These are phyloP conservation scores for Cynopterus brachyotis DNA, from an alignment of 2,113 vertebrate genomes.

Conservation along the genomic window DNA sequence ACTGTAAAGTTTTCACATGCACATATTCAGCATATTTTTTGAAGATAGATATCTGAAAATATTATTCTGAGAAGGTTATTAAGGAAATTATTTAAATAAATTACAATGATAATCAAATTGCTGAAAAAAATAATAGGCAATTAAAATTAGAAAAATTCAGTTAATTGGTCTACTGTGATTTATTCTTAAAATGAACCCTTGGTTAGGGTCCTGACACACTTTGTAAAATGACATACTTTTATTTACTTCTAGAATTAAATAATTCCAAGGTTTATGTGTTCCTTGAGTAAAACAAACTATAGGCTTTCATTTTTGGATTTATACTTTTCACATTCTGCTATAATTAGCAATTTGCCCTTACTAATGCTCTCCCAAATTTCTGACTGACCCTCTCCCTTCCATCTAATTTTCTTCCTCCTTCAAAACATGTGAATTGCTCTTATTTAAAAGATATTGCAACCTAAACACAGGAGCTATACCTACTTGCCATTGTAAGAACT, in stretches of 20 bases:
- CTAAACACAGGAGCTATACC: neutral
- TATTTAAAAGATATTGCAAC: neutral
- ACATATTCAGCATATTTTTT: neutral
- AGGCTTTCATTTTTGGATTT: neutral
- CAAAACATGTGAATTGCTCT: neutral
- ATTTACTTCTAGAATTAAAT: neutral
- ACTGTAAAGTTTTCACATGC: neutral
- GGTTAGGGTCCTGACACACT: neutral
- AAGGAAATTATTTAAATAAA: slow-evolving; percentile 30
- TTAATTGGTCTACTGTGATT: neutral
- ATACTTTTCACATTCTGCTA: neutral
- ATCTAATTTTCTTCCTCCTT: neutral
- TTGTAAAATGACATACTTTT: neutral
- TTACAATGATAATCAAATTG: neutral
- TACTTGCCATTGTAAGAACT: neutral
- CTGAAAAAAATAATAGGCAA: neutral
- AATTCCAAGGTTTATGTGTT: neutral
- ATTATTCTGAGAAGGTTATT: slow-evolving; percentile 25
- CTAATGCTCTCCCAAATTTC: neutral
- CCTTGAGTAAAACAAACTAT: neutral
- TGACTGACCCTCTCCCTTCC: neutral
- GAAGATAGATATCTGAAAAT: neutral
- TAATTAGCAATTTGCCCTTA: neutral
- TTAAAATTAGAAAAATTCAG: neutral
- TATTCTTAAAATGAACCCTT: slow-evolving; percentile 20